Evolutionary conservation across 2,888 invertebrate genomes (phyloP).

Genomic region (Sphaerophoria taeniata): DNA sequence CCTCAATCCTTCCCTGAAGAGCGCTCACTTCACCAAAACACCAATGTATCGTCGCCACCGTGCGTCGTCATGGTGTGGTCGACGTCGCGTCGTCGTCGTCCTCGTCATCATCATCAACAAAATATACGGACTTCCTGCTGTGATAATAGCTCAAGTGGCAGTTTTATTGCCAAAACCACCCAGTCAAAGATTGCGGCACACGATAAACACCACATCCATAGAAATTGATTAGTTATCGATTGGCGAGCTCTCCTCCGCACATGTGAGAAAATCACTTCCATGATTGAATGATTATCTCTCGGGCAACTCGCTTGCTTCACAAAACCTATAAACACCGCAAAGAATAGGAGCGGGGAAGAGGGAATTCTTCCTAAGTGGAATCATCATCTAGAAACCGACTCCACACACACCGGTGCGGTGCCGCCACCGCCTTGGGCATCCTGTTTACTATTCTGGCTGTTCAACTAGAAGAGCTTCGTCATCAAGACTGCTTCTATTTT

Average conservation of each 20-base stretch:
- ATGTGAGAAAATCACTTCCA: constrained; percentile 72
- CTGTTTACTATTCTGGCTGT: constrained; percentile 26
- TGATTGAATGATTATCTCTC: constrained; percentile 72
- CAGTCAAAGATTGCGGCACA: constrained; percentile 41
- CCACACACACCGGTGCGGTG: too few relatives aligned
- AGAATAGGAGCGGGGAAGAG: background rate
- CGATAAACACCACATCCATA: constrained; percentile 62
- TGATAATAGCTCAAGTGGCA: constrained; percentile 57
- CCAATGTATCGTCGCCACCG: too few relatives aligned
- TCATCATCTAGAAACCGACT: constrained; percentile 2
- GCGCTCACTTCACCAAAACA: background rate
- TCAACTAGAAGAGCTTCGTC: constrained; percentile 18
- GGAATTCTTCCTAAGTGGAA: constrained; percentile 3
- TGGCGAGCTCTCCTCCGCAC: constrained; percentile 51
- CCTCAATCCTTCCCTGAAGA: constrained; percentile 20
- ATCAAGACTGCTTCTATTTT: background rate
- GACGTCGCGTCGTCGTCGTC: background rate
- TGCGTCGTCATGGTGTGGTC: too few relatives aligned
- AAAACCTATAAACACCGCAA: background rate
- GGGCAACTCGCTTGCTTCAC: constrained; percentile 21
- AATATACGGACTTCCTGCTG: constrained; percentile 49
- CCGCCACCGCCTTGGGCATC: constrained; percentile 26
- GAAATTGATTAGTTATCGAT: constrained; percentile 73
- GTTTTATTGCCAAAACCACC: constrained; percentile 59
- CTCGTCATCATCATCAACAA: background rate